These are phyloP conservation scores for Hyalella azteca DNA, from an alignment of 2,888 invertebrate genomes.

Conservation along the genomic window DNA sequence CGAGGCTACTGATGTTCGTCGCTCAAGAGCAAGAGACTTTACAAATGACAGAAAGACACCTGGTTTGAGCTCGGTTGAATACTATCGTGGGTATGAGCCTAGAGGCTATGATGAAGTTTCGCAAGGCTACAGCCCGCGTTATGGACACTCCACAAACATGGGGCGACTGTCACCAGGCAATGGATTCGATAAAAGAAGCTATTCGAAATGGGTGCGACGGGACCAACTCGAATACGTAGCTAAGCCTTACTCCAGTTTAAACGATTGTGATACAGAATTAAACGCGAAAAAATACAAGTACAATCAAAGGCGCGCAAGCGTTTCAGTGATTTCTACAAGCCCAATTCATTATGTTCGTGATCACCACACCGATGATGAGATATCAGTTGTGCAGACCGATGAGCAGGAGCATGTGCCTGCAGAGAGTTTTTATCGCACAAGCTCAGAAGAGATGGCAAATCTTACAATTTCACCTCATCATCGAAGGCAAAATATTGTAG, in stretches of 20 bases:
- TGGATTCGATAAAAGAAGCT: not conserved
- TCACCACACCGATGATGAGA: not conserved
- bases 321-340: slow-evolving; percentile 1
- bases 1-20: too few relatives aligned
- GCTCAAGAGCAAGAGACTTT: not conserved
- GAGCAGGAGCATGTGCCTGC: not conserved
- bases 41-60: not conserved
- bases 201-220: not conserved
- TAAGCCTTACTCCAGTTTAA: not conserved
- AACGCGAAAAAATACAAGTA: not conserved
- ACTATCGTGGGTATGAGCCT: not conserved
- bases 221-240: not conserved
- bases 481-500: not conserved
- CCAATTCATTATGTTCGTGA: not conserved
- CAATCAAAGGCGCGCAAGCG: not conserved
- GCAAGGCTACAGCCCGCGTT: not conserved
- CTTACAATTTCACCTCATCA: not conserved
- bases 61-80: not conserved
- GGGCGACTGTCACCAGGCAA: not conserved
- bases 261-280: not conserved
- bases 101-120: not conserved
- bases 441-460: too few relatives aligned
- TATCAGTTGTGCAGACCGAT: not conserved
- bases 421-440: not conserved
- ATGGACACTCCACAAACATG: not conserved